Percentiles rank a stretch among this genome's conserved stretches.
Conservation (phyloP, 2,888 invertebrate genomes). For the Terebella lapidaria region DNA sequence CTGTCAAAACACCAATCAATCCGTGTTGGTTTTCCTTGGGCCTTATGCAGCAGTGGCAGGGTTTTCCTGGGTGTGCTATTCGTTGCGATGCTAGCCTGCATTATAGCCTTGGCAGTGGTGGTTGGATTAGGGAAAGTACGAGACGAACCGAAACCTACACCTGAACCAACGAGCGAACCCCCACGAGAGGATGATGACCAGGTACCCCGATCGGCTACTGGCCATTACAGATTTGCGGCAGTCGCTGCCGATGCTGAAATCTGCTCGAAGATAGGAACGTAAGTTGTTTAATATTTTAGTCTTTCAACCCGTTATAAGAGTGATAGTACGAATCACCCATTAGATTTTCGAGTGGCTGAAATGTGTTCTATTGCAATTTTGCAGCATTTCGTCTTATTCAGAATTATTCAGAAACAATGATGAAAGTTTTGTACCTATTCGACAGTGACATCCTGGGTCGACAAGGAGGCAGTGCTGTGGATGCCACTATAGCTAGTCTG, state of each 20-base stretch:
- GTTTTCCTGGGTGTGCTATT: background rate
- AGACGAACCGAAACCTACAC: background rate
- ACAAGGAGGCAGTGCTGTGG: constrained; percentile 67
- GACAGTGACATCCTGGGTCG: constrained; percentile 12
- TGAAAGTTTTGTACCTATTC: too few species aligned
- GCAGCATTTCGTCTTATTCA: too few species aligned
- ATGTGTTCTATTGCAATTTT: too few species aligned
- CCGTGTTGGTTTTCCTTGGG: too few species aligned
- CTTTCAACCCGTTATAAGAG: too few species aligned
- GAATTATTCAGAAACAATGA: too few species aligned
- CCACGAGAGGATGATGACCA: background rate
- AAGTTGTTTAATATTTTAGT: too few species aligned
- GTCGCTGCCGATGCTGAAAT: background rate
- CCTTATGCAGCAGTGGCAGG: too few species aligned
- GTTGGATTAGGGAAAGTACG: background rate
- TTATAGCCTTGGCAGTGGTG: background rate
- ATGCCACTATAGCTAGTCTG: constrained; percentile 70
- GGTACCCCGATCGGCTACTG: background rate
- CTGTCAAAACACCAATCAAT: too few species aligned
- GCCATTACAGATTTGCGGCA: background rate
- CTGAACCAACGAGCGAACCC: background rate
- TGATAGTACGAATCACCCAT: too few species aligned
- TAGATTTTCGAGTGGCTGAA: too few species aligned
- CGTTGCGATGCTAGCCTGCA: background rate
- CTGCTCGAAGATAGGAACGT: background rate